Base-by-base conservation (phyloP, 2,888 invertebrate species). In the Cheiracanthium punctorium region DNA sequence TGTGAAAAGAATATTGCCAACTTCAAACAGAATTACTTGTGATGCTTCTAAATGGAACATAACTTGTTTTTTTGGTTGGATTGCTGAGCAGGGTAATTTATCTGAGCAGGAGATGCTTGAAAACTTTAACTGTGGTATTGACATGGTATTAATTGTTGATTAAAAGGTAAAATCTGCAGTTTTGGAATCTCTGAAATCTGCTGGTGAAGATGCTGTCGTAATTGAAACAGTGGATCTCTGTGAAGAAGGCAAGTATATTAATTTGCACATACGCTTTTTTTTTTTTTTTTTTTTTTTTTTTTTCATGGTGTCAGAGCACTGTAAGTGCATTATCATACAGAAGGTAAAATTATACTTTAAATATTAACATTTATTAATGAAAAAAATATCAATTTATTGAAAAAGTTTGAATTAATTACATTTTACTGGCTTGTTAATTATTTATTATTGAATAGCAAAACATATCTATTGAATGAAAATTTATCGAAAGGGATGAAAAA, bases 71-170 rank as follows among this genome's bases (percentile, higher is more conserved):
- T 98, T 97, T 92, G 94, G 95, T 24, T 99, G 98, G 98, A 92
- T 99, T 65, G 95, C 96, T 12, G 94, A 94, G 65, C 93, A 93
- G 90, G 95, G 95, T 93, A 93, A 94, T 72, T 94, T 98, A 0
- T 94, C 90, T 37, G 94, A 95, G 90, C 92, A 93, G 80, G 96
- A 98, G 91, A 94, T 99, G 95, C 93, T 97, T 14, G 93, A 95
- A 71, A 97, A 97, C 0, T 97, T 98, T 92, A 99, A 99, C 93
- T 98, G 98, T 92, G 98, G 99, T 0, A 93, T 99, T 65, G 99
- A 99, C 0, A 95, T 96, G 92, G 93, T 97, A 29, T 91, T 97
- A 70, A 93, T 99, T 58, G 95, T 96, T 7, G 94, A 94, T 17
- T 93, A 94, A 1, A 91, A 93, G 20, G 91, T 94, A 33, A 93